A percentile compares a stretch with the other conserved stretches of the same genome.
Evolutionary conservation across 2,888 invertebrate species (phyloP).

Genomic region (Blastobasis lacticolella): DNA sequence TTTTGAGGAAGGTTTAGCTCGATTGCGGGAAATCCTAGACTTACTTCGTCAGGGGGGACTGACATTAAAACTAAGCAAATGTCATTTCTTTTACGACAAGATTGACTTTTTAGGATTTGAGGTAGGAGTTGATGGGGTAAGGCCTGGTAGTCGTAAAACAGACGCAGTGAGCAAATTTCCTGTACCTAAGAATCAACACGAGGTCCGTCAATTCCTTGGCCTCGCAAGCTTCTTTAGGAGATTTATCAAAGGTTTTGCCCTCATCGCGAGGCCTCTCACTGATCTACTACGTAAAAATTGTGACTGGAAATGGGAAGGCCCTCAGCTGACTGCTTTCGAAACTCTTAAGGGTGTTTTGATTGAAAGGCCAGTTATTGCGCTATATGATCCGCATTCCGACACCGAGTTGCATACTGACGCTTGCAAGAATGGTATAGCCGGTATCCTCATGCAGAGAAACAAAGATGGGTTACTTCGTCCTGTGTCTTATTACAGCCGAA

Average conservation of each 20-base stretch:
- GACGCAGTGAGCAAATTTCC: slow-evolving; percentile 1
- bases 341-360: too few species aligned
- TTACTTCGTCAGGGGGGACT: background rate
- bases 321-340: too few species aligned
- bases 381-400: too few species aligned
- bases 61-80: slow-evolving; percentile 2
- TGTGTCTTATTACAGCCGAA: too few species aligned
- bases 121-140: background rate
- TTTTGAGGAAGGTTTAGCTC: background rate
- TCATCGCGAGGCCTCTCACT: background rate
- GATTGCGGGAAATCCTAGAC: background rate
- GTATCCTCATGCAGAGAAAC: too few species aligned
- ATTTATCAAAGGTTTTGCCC: background rate
- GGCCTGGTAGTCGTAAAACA: slow-evolving; percentile 1
- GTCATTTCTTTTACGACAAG: background rate
- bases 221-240: background rate
- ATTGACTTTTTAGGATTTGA: slow-evolving; percentile 4
- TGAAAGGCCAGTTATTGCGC: too few species aligned
- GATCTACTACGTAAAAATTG: too few species aligned
- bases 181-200: background rate
- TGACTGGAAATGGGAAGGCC: too few species aligned
- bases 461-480: too few species aligned
- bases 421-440: background rate
- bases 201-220: background rate
- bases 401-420: too few species aligned